phyloP scores from a whole-genome alignment of 2,888 invertebrate species.

The Coenonympha glycerion region DNA sequence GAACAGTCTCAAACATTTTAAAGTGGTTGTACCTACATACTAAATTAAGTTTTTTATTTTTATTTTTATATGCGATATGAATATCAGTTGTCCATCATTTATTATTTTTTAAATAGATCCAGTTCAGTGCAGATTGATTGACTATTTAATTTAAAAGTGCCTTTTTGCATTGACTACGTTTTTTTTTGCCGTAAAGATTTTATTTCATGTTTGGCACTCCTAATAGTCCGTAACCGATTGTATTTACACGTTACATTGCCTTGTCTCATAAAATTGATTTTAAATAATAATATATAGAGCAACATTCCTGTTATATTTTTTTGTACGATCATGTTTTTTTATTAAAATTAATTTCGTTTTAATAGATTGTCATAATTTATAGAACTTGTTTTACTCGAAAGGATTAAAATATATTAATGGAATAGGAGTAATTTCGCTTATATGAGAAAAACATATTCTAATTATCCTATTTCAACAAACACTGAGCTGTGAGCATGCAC shows the following conservation, averaged over 20 bases:
- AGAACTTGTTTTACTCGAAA: too few relatives aligned
- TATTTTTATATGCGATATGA: too few relatives aligned
- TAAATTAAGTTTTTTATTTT: too few relatives aligned
- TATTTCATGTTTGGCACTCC: slow-evolving; percentile 13
- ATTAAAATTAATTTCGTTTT: not conserved
- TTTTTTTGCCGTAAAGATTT: slow-evolving; percentile 9
- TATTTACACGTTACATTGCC: slow-evolving; percentile 10
- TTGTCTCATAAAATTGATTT: slow-evolving; percentile 10
- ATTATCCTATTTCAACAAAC: too few relatives aligned
- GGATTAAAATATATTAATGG: too few relatives aligned
- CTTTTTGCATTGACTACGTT: slow-evolving; percentile 4
- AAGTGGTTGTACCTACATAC: too few relatives aligned
- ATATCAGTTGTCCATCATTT: slow-evolving; percentile 22
- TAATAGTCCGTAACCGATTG: not conserved
- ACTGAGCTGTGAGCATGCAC: too few relatives aligned
- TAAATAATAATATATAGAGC: slow-evolving; percentile 9
- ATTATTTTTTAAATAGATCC: slow-evolving; percentile 21
- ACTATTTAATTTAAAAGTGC: slow-evolving; percentile 5
- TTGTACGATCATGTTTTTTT: not conserved
- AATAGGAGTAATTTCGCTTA: too few relatives aligned
- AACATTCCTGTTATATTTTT: slow-evolving; percentile 5
- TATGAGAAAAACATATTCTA: too few relatives aligned
- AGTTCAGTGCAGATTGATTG: not conserved
- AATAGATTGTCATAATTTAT: slow-evolving; percentile 16
- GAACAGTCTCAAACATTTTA: too few relatives aligned